A percentile compares a stretch with the other conserved stretches of the same genome.
Evolutionary conservation across 2,113 vertebrate species (phyloP).

Genomic region (Myrmophylax atrothorax): DNA sequence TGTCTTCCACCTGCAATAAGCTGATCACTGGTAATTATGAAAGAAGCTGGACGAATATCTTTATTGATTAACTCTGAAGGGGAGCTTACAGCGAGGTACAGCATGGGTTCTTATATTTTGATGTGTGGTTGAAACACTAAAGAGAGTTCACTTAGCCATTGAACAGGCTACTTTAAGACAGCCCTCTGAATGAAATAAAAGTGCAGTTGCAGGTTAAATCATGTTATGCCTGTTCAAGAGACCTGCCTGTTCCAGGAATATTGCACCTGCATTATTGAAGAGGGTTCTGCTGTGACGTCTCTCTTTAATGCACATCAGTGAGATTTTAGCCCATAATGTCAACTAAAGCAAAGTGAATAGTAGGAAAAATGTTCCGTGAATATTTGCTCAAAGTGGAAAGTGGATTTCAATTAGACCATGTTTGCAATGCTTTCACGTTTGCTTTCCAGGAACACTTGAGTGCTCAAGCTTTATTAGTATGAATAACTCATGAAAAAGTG

Average conservation of each 20-base stretch:
- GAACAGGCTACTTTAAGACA: background rate
- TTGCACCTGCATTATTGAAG: constrained; percentile 55
- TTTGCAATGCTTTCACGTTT: constrained; percentile 62
- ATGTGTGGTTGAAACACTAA: background rate
- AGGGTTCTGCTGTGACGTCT: constrained; percentile 20
- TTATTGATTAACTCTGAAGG: constrained; percentile 1
- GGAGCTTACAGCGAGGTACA: background rate
- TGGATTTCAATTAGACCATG: constrained; percentile 67
- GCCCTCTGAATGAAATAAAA: background rate
- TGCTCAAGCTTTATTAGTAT: constrained; percentile 64
- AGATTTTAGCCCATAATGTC: constrained; percentile 61
- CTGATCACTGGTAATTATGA: background rate
- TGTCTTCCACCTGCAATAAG: background rate
- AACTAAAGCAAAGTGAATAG: constrained; percentile 39
- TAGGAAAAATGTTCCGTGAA: constrained; percentile 43
- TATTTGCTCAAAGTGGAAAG: constrained; percentile 57
- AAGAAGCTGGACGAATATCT: background rate
- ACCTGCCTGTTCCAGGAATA: constrained; percentile 22
- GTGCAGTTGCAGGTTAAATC: background rate
- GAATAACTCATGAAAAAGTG: constrained; percentile 63
- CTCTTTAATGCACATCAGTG: constrained; percentile 49
- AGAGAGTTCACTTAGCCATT: background rate
- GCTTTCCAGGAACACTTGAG: constrained; percentile 66
- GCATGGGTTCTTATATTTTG: background rate
- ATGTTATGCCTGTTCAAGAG: background rate